Evolutionary conservation across 1,140 invertebrate species (phyloP), one percentile per base, ranked within the genome.

Genomic region (Lethrus apterus): DNA sequence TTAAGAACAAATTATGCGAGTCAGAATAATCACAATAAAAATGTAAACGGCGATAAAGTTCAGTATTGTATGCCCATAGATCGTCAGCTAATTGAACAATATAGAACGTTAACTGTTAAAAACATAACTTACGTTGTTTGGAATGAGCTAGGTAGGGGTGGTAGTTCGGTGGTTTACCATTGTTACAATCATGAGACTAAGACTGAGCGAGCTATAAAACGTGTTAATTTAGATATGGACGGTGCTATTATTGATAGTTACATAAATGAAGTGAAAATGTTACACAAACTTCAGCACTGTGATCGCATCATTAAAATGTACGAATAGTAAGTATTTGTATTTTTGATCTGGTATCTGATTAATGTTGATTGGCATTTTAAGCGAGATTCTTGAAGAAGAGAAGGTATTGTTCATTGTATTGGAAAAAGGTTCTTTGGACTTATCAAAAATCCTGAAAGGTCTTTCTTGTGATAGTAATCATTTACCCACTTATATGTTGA

Each of bases 381-480:
- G 66, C 63, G 71, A 71, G 55, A 79, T 81, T 54, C 65, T 80
- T 51, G 65, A 74, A 13, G 67, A 73, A 21, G 73, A 74, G 44
- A 75, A 75, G n/a, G 74, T 73, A 57, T 71, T 96, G 3, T 84
- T 83, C 49, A 77, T 97, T 42, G 81, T 98, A 2, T 81, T 98
- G 82, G 95, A 98, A 70, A 83, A 84, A 60, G 94, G 95, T 0
- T 90, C 93, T 51, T 84, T 80, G 10, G 94, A 98, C 72, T 74
- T 98, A 38, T 82, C 83, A 42, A 74, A 75, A 52, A 76, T 90
- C 23, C 68, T 94, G n/a, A 79, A 79, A 55, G 71, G 72, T 34
- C 73, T 76, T 32, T 67, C 70, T 4, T 68, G 68, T 33, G 75
- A 76, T 45, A 65, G 78, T 38, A 67, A 72, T 53, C 65, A 76